Conservation (phyloP, 2,113 vertebrate species). For the Piaya cayana region DNA sequence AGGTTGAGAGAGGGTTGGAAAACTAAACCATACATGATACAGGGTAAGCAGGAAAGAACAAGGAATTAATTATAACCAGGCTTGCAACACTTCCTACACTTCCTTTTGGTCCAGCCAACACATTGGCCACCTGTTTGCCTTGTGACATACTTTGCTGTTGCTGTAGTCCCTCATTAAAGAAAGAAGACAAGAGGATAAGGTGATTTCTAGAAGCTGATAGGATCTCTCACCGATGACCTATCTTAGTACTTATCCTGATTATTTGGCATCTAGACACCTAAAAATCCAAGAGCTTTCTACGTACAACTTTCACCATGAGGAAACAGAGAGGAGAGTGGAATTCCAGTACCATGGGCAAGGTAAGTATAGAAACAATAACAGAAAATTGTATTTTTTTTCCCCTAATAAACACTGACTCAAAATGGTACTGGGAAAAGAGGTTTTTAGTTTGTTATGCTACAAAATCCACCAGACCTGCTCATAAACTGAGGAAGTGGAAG, state of each 20-base stretch:
- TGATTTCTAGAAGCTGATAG: not conserved
- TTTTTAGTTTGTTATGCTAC: not conserved
- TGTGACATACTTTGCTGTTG: not conserved
- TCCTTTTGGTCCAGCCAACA: constrained; percentile 45
- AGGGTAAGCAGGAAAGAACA: constrained; percentile 31
- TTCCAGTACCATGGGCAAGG: not conserved
- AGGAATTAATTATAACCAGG: constrained; percentile 34
- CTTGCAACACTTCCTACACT: constrained; percentile 36
- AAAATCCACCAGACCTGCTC: not conserved
- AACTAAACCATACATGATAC: not conserved
- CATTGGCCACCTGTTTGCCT: constrained; percentile 26
- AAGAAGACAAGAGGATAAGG: not conserved
- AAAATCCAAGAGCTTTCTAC: not conserved
- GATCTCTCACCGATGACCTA: not conserved
- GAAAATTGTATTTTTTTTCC: not conserved
- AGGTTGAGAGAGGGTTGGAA: not conserved
- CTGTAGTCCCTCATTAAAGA: not conserved
- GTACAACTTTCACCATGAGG: not conserved
- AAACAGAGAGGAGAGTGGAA: not conserved
- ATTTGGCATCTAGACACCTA: not conserved
- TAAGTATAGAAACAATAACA: not conserved
- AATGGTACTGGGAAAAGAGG: not conserved
- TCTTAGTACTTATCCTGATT: not conserved
- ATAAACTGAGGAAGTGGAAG: not conserved
- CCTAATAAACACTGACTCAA: not conserved